Evolutionary conservation across 2,797 vertebrate species (phyloP).

Genomic region (Urocyon cinereoargenteus): DNA sequence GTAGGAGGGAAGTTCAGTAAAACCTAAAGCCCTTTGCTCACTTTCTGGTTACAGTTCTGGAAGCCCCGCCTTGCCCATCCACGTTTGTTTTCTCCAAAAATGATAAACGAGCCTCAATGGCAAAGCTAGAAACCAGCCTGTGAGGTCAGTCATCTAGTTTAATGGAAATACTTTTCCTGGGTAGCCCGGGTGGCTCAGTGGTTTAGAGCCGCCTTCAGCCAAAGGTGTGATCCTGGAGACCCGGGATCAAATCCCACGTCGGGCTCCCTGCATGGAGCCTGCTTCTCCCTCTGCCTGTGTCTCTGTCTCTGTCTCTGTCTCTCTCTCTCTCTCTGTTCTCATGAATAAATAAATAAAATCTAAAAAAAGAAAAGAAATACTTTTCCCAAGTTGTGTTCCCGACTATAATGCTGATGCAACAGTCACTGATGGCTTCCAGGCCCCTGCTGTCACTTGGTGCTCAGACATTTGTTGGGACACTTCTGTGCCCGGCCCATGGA

Average conservation of each 20-base stretch:
- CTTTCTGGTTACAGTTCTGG: neutral
- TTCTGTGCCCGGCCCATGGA: neutral
- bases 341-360: too few species aligned
- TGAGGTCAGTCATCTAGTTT: accelerated
- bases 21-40: neutral
- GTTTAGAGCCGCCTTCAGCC: too few species aligned
- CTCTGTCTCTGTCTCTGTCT: too few species aligned
- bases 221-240: too few species aligned
- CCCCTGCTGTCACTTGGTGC: accelerated
- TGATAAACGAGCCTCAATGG: neutral
- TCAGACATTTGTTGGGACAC: accelerated
- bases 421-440: accelerated
- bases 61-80: accelerated
- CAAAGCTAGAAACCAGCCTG: neutral
- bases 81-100: too few species aligned
- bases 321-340: too few species aligned
- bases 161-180: neutral
- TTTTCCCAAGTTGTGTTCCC: neutral
- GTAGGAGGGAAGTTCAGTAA: neutral
- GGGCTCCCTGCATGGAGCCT: too few species aligned
- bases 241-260: too few species aligned
- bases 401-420: accelerated
- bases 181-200: too few species aligned
- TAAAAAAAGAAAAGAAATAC: too few species aligned
- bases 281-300: too few species aligned